Evolutionary conservation across 2,113 vertebrate genomes (phyloP).

Genomic region (Lathamus discolor): DNA sequence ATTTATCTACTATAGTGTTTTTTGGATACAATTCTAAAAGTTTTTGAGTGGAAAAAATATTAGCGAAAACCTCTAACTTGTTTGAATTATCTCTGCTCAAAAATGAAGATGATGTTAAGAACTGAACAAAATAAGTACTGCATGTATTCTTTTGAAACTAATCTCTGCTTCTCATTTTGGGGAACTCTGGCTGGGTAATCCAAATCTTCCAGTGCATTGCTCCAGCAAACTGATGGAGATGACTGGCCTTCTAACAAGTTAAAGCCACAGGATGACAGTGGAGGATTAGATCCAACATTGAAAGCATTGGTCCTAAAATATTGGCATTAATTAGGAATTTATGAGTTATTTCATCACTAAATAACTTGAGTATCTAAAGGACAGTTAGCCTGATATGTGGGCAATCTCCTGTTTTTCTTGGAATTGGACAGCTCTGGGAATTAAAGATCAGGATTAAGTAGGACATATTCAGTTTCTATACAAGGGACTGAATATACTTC

Average conservation of each 20-base stretch:
- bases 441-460: neutral
- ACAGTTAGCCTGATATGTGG: neutral
- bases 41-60: neutral
- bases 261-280: neutral
- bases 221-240: neutral
- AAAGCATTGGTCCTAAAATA: neutral
- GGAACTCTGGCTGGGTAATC: neutral
- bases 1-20: neutral
- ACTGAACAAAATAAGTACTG: neutral
- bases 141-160: neutral
- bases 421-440: neutral
- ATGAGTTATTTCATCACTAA: neutral
- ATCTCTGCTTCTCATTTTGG: neutral
- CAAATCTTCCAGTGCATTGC: neutral
- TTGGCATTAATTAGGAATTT: neutral
- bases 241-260: neutral
- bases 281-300: neutral
- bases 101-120: neutral
- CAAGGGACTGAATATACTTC: neutral
- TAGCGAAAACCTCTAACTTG: neutral
- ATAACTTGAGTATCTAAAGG: neutral
- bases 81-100: neutral
- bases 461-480: neutral
- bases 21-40: neutral
- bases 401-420: neutral